Evolutionary conservation across 2,797 vertebrate species (phyloP).

Genomic region (Myripristis murdjan): DNA sequence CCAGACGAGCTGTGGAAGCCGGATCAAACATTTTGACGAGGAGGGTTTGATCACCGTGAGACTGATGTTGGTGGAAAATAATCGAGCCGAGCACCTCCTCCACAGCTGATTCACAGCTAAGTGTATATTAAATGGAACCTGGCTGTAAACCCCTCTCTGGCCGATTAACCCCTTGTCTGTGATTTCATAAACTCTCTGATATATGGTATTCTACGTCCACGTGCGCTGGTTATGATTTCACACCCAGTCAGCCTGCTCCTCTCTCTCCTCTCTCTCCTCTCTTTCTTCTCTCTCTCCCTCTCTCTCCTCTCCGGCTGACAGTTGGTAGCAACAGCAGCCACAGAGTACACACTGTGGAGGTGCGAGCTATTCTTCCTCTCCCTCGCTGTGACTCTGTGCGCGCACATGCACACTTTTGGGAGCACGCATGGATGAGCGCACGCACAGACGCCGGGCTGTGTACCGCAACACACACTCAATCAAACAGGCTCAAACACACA

Average conservation of each 20-base stretch:
- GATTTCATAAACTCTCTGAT: conserved; percentile 66
- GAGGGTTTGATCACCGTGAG: conserved; percentile 39
- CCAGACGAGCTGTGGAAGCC: conserved; percentile 26
- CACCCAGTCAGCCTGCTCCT: conserved; percentile 44
- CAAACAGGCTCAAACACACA: conserved; percentile 3
- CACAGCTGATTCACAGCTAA: conserved; percentile 43
- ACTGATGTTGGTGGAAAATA: conserved; percentile 39
- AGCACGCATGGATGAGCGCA: conserved; percentile 28
- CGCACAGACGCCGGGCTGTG: not conserved
- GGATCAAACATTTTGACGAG: conserved; percentile 42
- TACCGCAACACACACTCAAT: conserved; percentile 13
- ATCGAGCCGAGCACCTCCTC: conserved; percentile 28
- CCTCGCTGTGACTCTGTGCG: conserved; percentile 53
- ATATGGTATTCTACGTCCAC: conserved; percentile 57
- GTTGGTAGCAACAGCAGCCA: conserved; percentile 64
- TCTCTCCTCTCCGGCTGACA: conserved; percentile 55
- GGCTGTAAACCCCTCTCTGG: conserved; percentile 38
- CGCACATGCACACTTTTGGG: conserved; percentile 15
- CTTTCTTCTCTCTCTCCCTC: conserved; percentile 28
- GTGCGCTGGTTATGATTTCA: conserved; percentile 60
- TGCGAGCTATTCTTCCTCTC: conserved; percentile 61
- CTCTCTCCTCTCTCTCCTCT: conserved; percentile 19
- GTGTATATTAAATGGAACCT: conserved; percentile 23
- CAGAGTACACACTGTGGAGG: conserved; percentile 53
- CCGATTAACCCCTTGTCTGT: conserved; percentile 57